Evolutionary conservation across 2,888 invertebrate species (phyloP).

Genomic region (Erebia palarica): DNA sequence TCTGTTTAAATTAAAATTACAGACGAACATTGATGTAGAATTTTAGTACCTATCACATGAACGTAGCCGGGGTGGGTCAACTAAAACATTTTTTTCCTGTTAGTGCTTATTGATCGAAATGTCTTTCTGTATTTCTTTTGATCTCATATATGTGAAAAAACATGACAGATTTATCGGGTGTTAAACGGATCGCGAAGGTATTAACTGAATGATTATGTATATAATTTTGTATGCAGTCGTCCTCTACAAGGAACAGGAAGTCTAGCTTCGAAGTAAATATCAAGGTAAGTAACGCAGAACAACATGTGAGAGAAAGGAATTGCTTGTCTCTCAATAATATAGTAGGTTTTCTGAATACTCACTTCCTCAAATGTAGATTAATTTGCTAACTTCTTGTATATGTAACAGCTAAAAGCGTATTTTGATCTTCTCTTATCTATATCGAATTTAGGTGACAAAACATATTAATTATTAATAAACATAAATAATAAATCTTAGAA

Average conservation of each 20-base stretch:
- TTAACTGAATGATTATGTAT: neutral
- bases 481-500: too few relatives aligned
- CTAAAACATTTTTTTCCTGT: neutral
- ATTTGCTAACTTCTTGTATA: neutral
- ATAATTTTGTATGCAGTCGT: constrained; percentile 49
- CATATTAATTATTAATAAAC: too few relatives aligned
- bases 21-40: too few relatives aligned
- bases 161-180: neutral
- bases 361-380: constrained; percentile 19
- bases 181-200: neutral
- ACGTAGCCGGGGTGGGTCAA: too few relatives aligned
- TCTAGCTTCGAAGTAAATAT: constrained; percentile 66
- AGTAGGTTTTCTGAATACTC: constrained; percentile 29
- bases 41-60: too few relatives aligned
- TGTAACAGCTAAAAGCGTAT: too few relatives aligned
- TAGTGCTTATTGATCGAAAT: constrained; percentile 7
- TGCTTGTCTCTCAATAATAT: constrained; percentile 31
- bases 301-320: constrained; percentile 54
- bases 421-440: too few relatives aligned
- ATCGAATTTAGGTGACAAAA: too few relatives aligned
- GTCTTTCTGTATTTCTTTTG: constrained; percentile 5
- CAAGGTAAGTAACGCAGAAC: constrained; percentile 62
- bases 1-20: too few relatives aligned
- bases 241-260: constrained; percentile 71
- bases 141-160: neutral